These are phyloP conservation scores for Drosophila tristis DNA, from an alignment of 1,140 invertebrate genomes.

Conservation along the genomic window DNA sequence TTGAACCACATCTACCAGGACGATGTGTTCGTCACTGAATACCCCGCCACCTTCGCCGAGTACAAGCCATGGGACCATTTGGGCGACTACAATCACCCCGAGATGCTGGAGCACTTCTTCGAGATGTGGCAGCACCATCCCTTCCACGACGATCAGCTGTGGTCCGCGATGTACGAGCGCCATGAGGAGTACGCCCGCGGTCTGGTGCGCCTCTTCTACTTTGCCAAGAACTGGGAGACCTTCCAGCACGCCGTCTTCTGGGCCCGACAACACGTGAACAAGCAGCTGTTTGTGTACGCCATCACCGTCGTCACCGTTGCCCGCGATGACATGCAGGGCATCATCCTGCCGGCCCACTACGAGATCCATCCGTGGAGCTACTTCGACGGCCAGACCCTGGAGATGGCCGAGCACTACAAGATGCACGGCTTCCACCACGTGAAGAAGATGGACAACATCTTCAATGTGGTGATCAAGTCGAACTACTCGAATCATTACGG, in stretches of 20 bases:
- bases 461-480: slow-evolving; percentile 85
- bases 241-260: slow-evolving; percentile 88
- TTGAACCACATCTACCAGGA: slow-evolving; percentile 86
- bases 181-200: slow-evolving; percentile 85
- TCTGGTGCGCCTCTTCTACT: slow-evolving; percentile 86
- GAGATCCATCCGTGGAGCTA: slow-evolving; percentile 88
- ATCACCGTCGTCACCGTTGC: slow-evolving; percentile 86
- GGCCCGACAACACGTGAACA: slow-evolving; percentile 86
- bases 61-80: slow-evolving; percentile 84
- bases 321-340: slow-evolving; percentile 86
- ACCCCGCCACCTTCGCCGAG: slow-evolving; percentile 51
- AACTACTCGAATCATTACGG: slow-evolving; percentile 86
- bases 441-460: slow-evolving; percentile 84
- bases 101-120: slow-evolving; percentile 85
- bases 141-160: slow-evolving; percentile 86
- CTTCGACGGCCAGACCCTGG: slow-evolving; percentile 86
- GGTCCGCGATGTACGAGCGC: slow-evolving; percentile 85
- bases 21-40: slow-evolving; percentile 84
- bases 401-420: slow-evolving; percentile 86
- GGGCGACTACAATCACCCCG: slow-evolving; percentile 84
- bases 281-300: slow-evolving; percentile 86
- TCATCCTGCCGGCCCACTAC: slow-evolving; percentile 87
- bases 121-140: slow-evolving; percentile 84
- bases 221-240: slow-evolving; percentile 87
- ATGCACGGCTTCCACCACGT: slow-evolving; percentile 86